These are phyloP conservation scores for Bettongia penicillata DNA, from an alignment of 2,113 vertebrate genomes.

Conservation along the genomic window DNA sequence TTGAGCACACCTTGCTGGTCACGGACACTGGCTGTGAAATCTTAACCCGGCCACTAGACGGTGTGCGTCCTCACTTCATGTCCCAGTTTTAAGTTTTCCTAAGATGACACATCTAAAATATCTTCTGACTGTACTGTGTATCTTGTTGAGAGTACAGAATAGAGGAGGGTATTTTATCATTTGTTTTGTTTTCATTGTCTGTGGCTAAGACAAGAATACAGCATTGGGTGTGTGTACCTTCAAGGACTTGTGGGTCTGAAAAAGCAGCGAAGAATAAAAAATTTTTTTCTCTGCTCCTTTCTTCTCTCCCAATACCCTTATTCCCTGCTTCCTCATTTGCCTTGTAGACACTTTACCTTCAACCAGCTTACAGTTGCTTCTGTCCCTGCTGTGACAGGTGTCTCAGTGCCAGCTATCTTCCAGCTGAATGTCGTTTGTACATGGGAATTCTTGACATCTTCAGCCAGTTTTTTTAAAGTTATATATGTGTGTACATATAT, in stretches of 20 bases:
- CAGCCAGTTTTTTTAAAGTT: constrained; percentile 42
- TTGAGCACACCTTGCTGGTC: constrained; percentile 97
- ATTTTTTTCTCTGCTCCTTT: constrained; percentile 71
- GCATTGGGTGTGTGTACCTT: constrained; percentile 66
- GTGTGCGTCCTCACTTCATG: constrained; percentile 93
- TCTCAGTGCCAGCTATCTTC: constrained; percentile 49
- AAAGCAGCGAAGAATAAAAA: constrained; percentile 79
- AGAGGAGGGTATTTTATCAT: constrained; percentile 72
- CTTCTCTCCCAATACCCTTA: constrained; percentile 41
- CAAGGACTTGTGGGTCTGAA: constrained; percentile 76
- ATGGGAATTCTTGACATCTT: constrained; percentile 52
- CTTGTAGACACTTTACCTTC: constrained; percentile 76
- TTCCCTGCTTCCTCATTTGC: constrained; percentile 56
- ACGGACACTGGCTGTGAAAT: constrained; percentile 97
- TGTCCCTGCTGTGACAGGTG: constrained; percentile 71
- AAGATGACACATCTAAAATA: constrained; percentile 48
- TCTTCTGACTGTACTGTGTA: constrained; percentile 77
- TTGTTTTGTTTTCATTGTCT: constrained; percentile 80
- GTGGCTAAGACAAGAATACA: constrained; percentile 76
- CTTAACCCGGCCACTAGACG: constrained; percentile 92
- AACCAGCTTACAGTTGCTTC: constrained; percentile 76
- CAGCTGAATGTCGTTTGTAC: constrained; percentile 43
- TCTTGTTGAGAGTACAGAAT: constrained; percentile 82
- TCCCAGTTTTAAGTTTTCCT: constrained; percentile 86
- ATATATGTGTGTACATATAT: not conserved